These are phyloP conservation scores for Euwallacea fornicatus DNA, from an alignment of 1,140 invertebrate genomes.

Conservation along the genomic window DNA sequence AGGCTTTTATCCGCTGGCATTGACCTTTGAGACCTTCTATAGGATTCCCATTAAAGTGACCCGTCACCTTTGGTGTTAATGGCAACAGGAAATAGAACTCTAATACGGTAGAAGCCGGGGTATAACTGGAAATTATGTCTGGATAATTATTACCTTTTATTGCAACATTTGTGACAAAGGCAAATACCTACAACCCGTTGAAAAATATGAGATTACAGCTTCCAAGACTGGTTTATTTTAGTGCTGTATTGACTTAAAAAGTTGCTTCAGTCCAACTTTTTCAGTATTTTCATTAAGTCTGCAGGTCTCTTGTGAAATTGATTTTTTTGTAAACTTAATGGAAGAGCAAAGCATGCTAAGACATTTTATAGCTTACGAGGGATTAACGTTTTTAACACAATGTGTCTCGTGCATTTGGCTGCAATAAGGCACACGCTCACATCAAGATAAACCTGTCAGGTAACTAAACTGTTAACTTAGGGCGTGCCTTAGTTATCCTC, in stretches of 20 bases:
- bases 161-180: too few relatives aligned
- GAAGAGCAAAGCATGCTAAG: too few relatives aligned
- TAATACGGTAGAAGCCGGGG: background rate
- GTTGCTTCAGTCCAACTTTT: background rate
- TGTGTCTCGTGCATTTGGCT: too few relatives aligned
- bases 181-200: too few relatives aligned
- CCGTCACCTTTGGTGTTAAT: background rate
- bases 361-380: too few relatives aligned
- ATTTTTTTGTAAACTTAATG: too few relatives aligned
- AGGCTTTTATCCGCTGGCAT: background rate
- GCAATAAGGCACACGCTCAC: too few relatives aligned
- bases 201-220: too few relatives aligned
- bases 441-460: background rate
- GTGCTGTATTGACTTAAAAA: background rate
- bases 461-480: constrained; percentile 1
- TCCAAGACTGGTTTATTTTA: background rate
- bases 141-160: too few relatives aligned
- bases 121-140: background rate
- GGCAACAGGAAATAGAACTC: background rate
- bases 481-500: background rate
- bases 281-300: background rate
- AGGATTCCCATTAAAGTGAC: background rate
- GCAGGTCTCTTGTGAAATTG: too few relatives aligned
- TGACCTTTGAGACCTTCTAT: background rate
- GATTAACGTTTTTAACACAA: too few relatives aligned